phyloP scores from a whole-genome alignment of 2,113 vertebrate genomes.

The Herpetotheres cachinnans region DNA sequence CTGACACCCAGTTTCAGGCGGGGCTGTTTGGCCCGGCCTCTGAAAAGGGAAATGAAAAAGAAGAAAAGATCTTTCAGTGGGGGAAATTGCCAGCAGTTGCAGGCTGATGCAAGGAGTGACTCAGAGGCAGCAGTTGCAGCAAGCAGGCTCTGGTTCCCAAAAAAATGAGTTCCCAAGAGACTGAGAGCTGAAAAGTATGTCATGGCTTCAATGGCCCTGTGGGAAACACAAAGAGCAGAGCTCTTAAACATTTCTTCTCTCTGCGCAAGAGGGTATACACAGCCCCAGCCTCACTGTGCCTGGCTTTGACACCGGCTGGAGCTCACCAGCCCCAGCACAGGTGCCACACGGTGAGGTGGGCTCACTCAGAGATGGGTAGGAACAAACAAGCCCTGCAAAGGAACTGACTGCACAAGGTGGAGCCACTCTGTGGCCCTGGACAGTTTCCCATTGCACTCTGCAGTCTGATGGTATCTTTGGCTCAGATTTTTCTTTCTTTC shows the following conservation, averaged over 20 bases:
- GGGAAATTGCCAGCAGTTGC: not conserved
- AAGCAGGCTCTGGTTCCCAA: not conserved
- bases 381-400: not conserved
- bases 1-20: not conserved
- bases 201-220: not conserved
- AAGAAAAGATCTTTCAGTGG: not conserved
- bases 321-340: fast-evolving
- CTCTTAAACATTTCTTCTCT: not conserved
- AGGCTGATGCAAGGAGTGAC: not conserved
- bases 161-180: not conserved
- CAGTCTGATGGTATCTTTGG: not conserved
- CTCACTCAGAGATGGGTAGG: fast-evolving
- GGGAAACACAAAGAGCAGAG: not conserved
- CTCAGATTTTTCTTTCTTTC: not conserved
- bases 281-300: not conserved
- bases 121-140: not conserved
- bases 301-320: not conserved
- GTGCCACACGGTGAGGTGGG: not conserved
- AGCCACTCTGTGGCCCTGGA: not conserved
- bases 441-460: not conserved
- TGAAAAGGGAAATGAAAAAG: not conserved
- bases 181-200: not conserved
- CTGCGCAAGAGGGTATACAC: not conserved
- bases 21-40: not conserved
- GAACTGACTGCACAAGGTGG: fast-evolving